Conservation (phyloP, 2,888 invertebrate genomes). For the Chesias legatella region DNA sequence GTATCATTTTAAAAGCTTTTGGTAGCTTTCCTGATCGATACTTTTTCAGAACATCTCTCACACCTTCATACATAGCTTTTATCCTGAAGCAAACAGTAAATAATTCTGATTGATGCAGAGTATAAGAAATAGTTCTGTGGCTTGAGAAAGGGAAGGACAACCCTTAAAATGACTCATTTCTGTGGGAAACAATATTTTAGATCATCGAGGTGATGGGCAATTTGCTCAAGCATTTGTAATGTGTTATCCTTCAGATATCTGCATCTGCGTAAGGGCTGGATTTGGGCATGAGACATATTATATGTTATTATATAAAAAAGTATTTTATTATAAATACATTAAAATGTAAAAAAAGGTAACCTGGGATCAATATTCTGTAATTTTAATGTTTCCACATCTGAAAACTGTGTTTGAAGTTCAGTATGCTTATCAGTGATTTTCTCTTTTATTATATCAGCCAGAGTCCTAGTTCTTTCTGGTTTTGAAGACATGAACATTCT, state of each 20-base stretch:
- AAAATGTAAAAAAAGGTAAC: conserved; percentile 37
- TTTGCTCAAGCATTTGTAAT: no score
- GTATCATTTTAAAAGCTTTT: conserved; percentile 98
- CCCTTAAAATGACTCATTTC: no score
- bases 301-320: background rate
- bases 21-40: conserved; percentile 98
- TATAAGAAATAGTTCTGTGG: no score
- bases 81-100: conserved; percentile 82
- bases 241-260: no score
- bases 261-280: no score
- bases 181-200: no score
- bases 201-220: no score
- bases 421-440: conserved; percentile 96
- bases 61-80: conserved; percentile 93
- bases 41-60: conserved; percentile 90
- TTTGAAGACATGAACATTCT: conserved; percentile 84
- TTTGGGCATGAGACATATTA: background rate
- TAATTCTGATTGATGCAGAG: no score
- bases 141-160: no score
- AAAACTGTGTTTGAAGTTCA: conserved; percentile 91
- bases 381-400: conserved; percentile 87
- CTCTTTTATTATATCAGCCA: conserved; percentile 95
- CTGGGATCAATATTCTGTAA: conserved; percentile 91
- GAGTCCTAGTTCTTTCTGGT: conserved; percentile 82
- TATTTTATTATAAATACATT: no score